These are phyloP conservation scores for Rhabditoides inermis DNA, from an alignment of 2,888 invertebrate genomes.

Conservation along the genomic window DNA sequence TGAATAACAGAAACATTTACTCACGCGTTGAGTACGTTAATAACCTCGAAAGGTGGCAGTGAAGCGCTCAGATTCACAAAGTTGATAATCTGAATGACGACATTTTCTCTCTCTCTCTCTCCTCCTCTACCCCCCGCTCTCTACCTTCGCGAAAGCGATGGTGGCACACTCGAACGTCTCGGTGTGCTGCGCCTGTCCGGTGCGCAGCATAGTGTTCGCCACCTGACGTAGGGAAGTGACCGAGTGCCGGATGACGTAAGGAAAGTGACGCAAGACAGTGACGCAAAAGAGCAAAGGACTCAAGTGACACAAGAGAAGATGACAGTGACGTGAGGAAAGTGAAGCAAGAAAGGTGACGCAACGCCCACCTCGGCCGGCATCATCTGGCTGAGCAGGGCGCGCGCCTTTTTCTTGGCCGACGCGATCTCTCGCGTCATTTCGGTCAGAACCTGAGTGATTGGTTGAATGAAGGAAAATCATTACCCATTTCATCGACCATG, in stretches of 20 bases:
- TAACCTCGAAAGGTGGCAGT: slow-evolving; percentile 92
- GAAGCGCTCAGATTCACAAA: slow-evolving; percentile 92
- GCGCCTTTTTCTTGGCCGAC: slow-evolving; percentile 88
- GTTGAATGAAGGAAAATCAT: background rate
- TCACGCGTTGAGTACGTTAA: slow-evolving; percentile 78
- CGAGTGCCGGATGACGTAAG: too few relatives aligned
- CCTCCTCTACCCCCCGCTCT: background rate
- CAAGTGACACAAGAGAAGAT: too few relatives aligned
- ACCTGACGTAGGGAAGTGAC: slow-evolving; percentile 10
- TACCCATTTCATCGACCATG: background rate
- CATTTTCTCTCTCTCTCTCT: background rate
- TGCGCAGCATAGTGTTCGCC: slow-evolving; percentile 25
- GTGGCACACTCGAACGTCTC: slow-evolving; percentile 93
- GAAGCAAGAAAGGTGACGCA: too few relatives aligned
- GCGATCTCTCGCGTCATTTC: slow-evolving; percentile 91
- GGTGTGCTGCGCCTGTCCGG: slow-evolving; percentile 23
- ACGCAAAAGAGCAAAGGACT: too few relatives aligned
- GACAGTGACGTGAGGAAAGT: too few relatives aligned
- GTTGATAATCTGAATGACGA: slow-evolving; percentile 16
- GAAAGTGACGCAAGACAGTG: too few relatives aligned
- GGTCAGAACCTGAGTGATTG: slow-evolving; percentile 69
- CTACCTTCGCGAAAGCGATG: slow-evolving; percentile 86
- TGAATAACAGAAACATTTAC: too few relatives aligned
- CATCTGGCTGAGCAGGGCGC: slow-evolving; percentile 92
- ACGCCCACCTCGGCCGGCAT: slow-evolving; percentile 94